Evolutionary conservation across 2,113 vertebrate species (phyloP).

Genomic region (Sylvia atricapilla): DNA sequence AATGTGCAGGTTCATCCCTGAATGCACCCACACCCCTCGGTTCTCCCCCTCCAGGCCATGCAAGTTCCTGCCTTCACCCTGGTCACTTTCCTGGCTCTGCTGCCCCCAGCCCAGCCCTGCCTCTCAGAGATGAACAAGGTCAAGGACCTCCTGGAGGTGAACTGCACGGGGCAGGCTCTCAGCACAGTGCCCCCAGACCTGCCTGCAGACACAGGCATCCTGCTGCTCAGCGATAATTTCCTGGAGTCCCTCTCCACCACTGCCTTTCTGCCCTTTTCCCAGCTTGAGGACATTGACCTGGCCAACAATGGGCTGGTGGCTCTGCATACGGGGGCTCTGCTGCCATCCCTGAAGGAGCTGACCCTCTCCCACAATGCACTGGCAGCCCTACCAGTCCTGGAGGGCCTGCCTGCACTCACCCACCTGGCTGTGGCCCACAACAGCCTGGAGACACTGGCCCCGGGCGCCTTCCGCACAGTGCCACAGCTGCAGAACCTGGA

Average conservation of each 20-base stretch:
- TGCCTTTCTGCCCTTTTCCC: not conserved
- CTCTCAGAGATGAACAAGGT: not conserved
- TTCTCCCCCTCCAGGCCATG: constrained; percentile 14
- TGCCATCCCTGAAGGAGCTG: constrained; percentile 16
- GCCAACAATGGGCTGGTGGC: constrained; percentile 1
- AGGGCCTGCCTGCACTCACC: not conserved
- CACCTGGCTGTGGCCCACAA: constrained; percentile 54
- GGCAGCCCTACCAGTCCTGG: not conserved
- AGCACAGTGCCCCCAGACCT: not conserved
- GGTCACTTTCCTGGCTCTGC: not conserved
- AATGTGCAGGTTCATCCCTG: accelerated
- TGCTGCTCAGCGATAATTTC: constrained; percentile 10
- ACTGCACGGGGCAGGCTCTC: constrained; percentile 32
- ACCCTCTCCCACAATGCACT: constrained; percentile 31
- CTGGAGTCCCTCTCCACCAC: not conserved
- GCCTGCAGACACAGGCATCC: not conserved
- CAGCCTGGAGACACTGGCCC: not conserved
- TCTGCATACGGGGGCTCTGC: accelerated
- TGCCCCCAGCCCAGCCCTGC: not conserved
- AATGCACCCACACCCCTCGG: accelerated
- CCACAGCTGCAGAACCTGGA: not conserved
- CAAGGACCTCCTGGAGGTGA: constrained; percentile 35
- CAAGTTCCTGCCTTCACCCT: not conserved
- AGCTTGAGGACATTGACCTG: constrained; percentile 44
- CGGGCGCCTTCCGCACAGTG: not conserved